These are phyloP conservation scores for Syrmaticus mikado DNA, from an alignment of 2,113 vertebrate genomes.

Conservation along the genomic window DNA sequence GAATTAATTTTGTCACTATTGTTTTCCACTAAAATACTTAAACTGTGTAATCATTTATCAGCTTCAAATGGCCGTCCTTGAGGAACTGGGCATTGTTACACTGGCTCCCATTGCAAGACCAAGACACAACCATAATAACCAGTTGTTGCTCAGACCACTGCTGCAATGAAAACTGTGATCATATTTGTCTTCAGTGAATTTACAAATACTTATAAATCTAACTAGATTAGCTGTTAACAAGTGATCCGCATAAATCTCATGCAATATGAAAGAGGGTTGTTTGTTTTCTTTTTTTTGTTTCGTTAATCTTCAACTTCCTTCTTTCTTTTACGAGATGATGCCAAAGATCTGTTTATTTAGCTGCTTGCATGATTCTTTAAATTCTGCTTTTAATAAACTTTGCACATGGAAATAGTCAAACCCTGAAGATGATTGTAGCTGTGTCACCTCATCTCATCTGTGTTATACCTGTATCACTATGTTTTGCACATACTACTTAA, in stretches of 20 bases:
- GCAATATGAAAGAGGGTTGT: background rate
- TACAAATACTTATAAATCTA: background rate
- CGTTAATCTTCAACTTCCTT: background rate
- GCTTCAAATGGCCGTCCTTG: background rate
- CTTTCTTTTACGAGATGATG: background rate
- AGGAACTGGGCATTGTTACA: background rate
- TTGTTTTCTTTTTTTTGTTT: background rate
- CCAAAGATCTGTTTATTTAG: constrained; percentile 49
- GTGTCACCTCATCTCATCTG: background rate
- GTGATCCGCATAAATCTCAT: background rate
- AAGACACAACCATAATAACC: background rate
- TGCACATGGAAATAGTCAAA: constrained; percentile 27
- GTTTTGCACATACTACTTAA: background rate
- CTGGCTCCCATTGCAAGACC: background rate
- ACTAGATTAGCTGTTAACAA: background rate
- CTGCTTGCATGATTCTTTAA: background rate
- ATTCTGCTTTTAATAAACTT: constrained; percentile 10
- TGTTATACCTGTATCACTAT: background rate
- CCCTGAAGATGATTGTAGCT: background rate
- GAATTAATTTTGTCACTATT: fast-evolving
- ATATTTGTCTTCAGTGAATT: background rate
- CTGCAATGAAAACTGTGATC: background rate
- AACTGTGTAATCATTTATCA: fast-evolving
- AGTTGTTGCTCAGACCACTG: background rate
- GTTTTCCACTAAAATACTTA: background rate